These are phyloP conservation scores for Poeciliopsis presidionis DNA, from an alignment of 2,797 vertebrate species.

Conservation along the genomic window DNA sequence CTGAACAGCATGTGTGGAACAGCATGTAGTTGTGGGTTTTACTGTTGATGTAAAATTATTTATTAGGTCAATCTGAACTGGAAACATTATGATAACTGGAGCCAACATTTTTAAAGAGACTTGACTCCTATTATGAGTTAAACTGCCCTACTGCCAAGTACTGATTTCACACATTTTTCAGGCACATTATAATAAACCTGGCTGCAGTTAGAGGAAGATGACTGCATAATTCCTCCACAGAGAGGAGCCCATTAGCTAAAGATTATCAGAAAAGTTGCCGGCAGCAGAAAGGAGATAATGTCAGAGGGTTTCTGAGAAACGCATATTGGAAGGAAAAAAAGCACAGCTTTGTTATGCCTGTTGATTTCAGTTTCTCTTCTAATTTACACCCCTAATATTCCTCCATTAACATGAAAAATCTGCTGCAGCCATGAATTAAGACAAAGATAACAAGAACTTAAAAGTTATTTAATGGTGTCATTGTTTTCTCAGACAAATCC, in stretches of 20 bases:
- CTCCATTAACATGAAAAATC: conserved; percentile 71
- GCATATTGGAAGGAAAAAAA: conserved; percentile 10
- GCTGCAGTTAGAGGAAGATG: conserved; percentile 35
- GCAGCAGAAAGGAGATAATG: conserved; percentile 21
- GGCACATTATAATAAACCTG: conserved; percentile 40
- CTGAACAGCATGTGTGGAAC: background rate
- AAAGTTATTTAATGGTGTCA: background rate
- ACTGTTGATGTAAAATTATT: background rate
- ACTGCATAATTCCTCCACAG: conserved; percentile 40
- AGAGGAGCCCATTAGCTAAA: conserved; percentile 47
- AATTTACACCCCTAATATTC: conserved; percentile 51
- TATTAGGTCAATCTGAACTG: background rate
- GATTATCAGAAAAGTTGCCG: conserved; percentile 45
- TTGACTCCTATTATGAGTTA: conserved; percentile 36
- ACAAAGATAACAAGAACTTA: background rate
- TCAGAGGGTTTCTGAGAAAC: conserved; percentile 20
- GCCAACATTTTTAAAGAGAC: conserved; percentile 16
- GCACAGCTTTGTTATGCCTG: conserved; percentile 28
- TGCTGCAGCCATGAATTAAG: conserved; percentile 50
- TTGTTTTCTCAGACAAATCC: conserved; percentile 35
- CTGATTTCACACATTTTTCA: conserved; percentile 53
- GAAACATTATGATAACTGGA: conserved; percentile 9
- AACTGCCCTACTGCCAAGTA: conserved; percentile 36
- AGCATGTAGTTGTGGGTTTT: background rate
- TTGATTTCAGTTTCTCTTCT: conserved; percentile 25